A percentile compares a stretch with the other conserved stretches of the same genome.
phyloP scores from a whole-genome alignment of 2,797 vertebrate genomes.

The Sebastes taczanowskii region DNA sequence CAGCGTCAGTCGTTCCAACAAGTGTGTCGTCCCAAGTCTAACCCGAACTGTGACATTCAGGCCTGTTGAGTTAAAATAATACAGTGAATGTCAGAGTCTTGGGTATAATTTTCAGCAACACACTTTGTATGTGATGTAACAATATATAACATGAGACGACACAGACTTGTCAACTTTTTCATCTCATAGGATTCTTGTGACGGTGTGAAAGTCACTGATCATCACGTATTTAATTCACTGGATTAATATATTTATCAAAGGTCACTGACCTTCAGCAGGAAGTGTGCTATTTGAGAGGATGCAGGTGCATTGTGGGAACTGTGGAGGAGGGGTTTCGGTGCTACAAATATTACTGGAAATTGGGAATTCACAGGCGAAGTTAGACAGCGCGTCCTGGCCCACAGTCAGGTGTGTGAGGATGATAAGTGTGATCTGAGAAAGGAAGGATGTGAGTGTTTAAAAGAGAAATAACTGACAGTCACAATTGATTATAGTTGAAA shows the following conservation, averaged over 20 bases:
- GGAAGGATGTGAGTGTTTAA: not conserved
- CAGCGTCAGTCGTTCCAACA: conserved; percentile 41
- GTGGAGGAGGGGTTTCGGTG: not conserved
- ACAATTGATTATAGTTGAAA: accelerated
- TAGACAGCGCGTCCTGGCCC: not conserved
- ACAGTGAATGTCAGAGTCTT: not conserved
- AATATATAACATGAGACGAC: not conserved
- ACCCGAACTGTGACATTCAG: conserved; percentile 22
- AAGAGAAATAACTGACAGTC: not conserved
- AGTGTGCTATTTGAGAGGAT: not conserved
- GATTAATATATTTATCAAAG: not conserved
- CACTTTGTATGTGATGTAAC: not conserved
- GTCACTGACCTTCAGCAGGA: conserved; percentile 57
- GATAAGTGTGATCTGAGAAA: conserved; percentile 55
- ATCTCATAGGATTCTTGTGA: not conserved
- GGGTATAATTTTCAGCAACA: not conserved
- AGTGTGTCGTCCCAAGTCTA: not conserved
- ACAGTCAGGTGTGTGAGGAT: conserved; percentile 43
- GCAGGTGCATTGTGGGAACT: conserved; percentile 75
- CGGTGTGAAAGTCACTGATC: not conserved
- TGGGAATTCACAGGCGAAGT: conserved; percentile 64
- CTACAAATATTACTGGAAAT: too few relatives aligned
- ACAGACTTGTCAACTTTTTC: not conserved
- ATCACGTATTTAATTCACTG: not conserved
- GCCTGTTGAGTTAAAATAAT: conserved; percentile 12